Conservation (phyloP, 2,888 invertebrate genomes). For the Mimas tiliae region DNA sequence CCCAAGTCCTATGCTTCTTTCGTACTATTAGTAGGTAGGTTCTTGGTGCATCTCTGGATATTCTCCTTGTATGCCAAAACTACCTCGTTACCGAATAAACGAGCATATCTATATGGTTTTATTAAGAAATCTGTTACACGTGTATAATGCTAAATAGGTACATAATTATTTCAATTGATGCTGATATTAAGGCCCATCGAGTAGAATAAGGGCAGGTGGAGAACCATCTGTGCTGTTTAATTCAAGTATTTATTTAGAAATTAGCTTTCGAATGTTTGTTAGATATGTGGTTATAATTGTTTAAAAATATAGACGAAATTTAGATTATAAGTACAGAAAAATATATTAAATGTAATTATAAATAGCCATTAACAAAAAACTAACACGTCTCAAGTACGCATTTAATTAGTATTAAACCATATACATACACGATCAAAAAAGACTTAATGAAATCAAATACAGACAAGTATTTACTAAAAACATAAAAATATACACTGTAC, state of each 20-base stretch:
- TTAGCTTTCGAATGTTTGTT: background rate
- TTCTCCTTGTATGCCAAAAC: conserved; percentile 1
- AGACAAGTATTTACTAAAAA: background rate
- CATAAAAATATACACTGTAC: background rate
- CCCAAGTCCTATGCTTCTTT: too few relatives aligned
- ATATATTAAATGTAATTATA: too few relatives aligned
- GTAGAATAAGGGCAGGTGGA: background rate
- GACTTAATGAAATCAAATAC: too few relatives aligned
- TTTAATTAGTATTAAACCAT: background rate
- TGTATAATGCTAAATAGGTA: background rate
- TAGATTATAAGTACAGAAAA: too few relatives aligned
- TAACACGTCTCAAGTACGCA: too few relatives aligned
- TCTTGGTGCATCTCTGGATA: background rate
- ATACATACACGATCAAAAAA: too few relatives aligned
- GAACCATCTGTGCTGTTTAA: background rate
- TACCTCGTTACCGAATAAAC: background rate
- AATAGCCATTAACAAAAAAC: too few relatives aligned
- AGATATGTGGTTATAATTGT: background rate
- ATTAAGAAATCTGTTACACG: background rate
- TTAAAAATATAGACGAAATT: too few relatives aligned
- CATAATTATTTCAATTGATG: conserved; percentile 14
- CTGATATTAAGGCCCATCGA: background rate
- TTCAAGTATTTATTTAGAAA: background rate
- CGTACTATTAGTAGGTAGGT: background rate
- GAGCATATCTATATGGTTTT: background rate